Evolutionary conservation across 2,797 vertebrate species (phyloP).

Genomic region (Rachycentron canadum): DNA sequence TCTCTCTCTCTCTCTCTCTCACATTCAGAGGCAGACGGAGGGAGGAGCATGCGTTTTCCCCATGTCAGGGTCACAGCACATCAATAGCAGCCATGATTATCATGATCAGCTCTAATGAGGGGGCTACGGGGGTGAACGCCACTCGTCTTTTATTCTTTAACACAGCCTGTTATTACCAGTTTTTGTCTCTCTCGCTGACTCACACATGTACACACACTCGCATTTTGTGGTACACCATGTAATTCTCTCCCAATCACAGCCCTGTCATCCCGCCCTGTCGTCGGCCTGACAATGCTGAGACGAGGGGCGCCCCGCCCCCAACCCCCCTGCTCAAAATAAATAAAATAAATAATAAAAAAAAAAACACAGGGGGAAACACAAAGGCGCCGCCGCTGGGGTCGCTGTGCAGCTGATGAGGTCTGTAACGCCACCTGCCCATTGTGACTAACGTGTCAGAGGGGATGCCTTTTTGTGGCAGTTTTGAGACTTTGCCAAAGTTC

Average conservation of each 20-base stretch:
- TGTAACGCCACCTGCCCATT: constrained; percentile 34
- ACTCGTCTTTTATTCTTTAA: constrained; percentile 59
- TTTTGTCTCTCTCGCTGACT: constrained; percentile 59
- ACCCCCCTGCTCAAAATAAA: no score
- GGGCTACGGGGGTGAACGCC: constrained; percentile 62
- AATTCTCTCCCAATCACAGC: constrained; percentile 74
- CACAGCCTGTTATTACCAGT: constrained; percentile 76
- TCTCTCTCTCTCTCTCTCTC: constrained; percentile 8
- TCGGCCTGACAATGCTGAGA: constrained; percentile 55
- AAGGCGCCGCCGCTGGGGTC: constrained; percentile 53
- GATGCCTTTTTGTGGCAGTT: constrained; percentile 21
- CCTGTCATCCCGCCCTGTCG: constrained; percentile 67
- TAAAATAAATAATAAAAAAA: constrained; percentile 9
- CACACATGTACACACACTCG: constrained; percentile 28
- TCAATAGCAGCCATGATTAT: constrained; percentile 75
- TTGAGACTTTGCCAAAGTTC: constrained; percentile 40
- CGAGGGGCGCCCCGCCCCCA: constrained; percentile 13
- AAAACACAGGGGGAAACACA: constrained; percentile 19
- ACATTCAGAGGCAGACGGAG: not conserved
- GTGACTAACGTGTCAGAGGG: constrained; percentile 38
- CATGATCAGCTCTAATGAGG: constrained; percentile 76
- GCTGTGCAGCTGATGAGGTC: constrained; percentile 70
- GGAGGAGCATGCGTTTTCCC: constrained; percentile 38
- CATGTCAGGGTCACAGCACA: constrained; percentile 69
- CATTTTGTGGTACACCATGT: constrained; percentile 52